A percentile compares a stretch with the other conserved stretches of the same genome.
Conservation (phyloP, 2,113 vertebrate species). For the Cryptotis parvus region DNA sequence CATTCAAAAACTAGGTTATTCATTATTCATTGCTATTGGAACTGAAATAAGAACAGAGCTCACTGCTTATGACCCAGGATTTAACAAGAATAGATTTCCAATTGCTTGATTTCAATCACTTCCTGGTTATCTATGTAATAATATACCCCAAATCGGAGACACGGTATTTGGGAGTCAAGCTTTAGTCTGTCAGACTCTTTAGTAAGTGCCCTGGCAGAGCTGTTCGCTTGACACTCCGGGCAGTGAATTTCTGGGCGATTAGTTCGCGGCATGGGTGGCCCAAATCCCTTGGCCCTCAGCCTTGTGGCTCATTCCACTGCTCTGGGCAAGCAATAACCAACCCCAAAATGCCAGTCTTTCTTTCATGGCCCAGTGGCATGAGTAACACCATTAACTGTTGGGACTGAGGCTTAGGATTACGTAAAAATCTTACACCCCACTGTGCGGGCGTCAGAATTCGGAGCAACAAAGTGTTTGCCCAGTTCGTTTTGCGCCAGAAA, state of each 20-base stretch:
- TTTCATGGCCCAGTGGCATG: conserved; percentile 55
- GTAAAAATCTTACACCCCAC: conserved; percentile 38
- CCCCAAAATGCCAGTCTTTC: conserved; percentile 43
- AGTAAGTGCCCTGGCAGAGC: conserved; percentile 10
- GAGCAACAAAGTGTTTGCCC: neutral
- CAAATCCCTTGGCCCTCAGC: conserved; percentile 60
- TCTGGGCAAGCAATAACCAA: conserved; percentile 69
- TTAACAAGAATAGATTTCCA: neutral
- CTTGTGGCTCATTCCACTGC: conserved; percentile 29
- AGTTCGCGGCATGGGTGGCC: conserved; percentile 78
- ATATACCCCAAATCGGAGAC: neutral
- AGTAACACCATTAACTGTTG: conserved; percentile 53
- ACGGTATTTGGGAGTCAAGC: neutral
- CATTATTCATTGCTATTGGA: conserved; percentile 63
- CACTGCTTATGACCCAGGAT: neutral
- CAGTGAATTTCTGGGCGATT: conserved; percentile 59
- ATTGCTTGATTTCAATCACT: neutral
- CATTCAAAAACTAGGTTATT: conserved; percentile 64
- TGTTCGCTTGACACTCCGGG: neutral
- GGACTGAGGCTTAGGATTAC: conserved; percentile 51
- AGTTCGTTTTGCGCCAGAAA: neutral
- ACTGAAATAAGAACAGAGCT: conserved; percentile 31
- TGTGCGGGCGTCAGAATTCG: neutral
- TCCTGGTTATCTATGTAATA: neutral
- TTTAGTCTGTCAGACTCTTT: neutral